Base-by-base conservation (phyloP, 2,797 vertebrate species). In the Sarcoramphus papa region DNA sequence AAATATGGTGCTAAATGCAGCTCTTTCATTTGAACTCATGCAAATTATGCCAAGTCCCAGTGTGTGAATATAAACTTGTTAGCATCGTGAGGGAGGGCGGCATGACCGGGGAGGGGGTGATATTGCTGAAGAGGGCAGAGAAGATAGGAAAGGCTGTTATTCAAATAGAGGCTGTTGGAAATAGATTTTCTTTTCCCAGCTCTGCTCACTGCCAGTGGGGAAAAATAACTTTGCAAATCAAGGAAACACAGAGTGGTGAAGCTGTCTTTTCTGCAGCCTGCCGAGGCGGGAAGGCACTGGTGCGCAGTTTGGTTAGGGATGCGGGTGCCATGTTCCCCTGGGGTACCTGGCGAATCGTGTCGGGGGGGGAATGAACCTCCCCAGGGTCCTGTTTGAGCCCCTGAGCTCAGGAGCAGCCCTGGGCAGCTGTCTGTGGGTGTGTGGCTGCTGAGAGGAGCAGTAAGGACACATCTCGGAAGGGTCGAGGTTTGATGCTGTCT, bases 271-370 rank as follows among this genome's bases (percentile, higher is more conserved):
- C 60, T 27, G 51, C 41, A 24, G 56, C 22, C 47, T 13, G 63
- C 6, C 1, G 4, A 22, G 65, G 8, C 1, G 59, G 56, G 12
- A 14, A 18, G 62, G 27, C 31, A 27, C 37, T 1, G 0, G 27
- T 3, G 40, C 1, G 1, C 2, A 3, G 5, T 28, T 31, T 22
- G 33, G 9, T 14, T 2, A 3, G 24, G 68, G 15, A 8, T 27
- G 22, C 0, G 2, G n/a, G 27, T 1, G 1, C 12, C 0, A 2
- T 6, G 47, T 16, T 33, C n/a, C n/a, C 31, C 37, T 31, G 47
- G 23, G 14, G 23, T 6, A 24, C 17, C 30, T 3, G 23, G 23
- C 8, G 73, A 20, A 12, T 9, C 0, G 1, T 6, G 22, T 17
- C 22, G 10, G 10, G 53, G 37, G n/a, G 5, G 9, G 9, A 20